Base-by-base conservation (phyloP, 1,140 invertebrate species). In the Coelopa frigida region DNA sequence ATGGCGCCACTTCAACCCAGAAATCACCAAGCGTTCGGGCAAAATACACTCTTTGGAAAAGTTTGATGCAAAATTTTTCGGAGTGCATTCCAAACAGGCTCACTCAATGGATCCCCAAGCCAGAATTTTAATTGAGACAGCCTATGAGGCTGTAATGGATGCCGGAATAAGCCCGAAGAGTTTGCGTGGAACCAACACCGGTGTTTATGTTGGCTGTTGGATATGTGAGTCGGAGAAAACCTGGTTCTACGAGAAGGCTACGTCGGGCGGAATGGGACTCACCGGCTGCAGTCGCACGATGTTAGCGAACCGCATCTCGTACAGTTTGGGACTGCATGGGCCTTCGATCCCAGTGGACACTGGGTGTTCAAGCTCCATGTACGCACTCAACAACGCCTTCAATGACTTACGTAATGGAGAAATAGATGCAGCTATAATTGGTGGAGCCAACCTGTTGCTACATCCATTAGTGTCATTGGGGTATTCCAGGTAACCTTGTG, bases 241-340 rank as follows among this genome's bases (percentile, higher is more conserved):
- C n/a, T 79, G 75, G 72, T 83, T 85, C 51, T 84, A 83, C 46
- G 78, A 83, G 43, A 78, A 79, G 46, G 59, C 77, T 12, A 73
- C 77, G 21, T 72, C 71, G 5, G 71, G 73, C 18, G 75, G 74
- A 12, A 78, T 77, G 54, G 78, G 75, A 48, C 74, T 92, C 52
- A 85, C 82, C 14, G 88, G 88, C 24, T 93, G 90, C 70, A 84
- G 82, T 53, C 78, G 89, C 46, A 86, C 89, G 7, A 94, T 96
- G 89, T 78, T 96, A 66, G 85, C 90, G 1, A 94, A 95, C 61
- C 77, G 92, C 42, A 78, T 96, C 22, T 94, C 89, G 0, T 85
- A 85, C 48, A 81, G 75, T 66, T 56, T 87, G 8, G 81, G 83
- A 39, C 58, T 80, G 1, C 78, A 76, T 48, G 84, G 84, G 23